phyloP scores from a whole-genome alignment of 2,888 invertebrate genomes.

The Oscheius myriophilus region DNA sequence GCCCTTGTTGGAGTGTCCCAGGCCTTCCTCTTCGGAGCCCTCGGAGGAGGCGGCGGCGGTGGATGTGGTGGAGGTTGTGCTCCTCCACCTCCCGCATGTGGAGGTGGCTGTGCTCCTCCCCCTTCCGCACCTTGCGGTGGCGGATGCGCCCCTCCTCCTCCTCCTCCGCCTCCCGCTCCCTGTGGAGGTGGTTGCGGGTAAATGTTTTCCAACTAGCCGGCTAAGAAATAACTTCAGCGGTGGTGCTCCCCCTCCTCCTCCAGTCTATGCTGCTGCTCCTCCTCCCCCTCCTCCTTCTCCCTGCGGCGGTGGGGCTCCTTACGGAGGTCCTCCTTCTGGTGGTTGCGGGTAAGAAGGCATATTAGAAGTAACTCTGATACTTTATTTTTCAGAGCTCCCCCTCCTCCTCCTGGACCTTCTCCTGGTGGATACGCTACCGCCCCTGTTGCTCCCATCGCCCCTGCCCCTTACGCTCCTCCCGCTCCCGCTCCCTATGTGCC shows the following conservation, averaged over 20 bases:
- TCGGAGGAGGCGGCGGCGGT: slow-evolving; percentile 3
- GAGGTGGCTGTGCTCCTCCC: too few relatives aligned
- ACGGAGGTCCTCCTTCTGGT: not conserved
- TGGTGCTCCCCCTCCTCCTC: not conserved
- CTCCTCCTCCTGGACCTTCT: too few relatives aligned
- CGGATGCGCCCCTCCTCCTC: not conserved
- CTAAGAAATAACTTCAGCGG: too few relatives aligned
- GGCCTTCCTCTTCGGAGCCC: slow-evolving; percentile 14
- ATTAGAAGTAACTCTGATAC: not conserved
- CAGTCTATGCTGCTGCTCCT: not conserved
- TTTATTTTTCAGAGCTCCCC: too few relatives aligned
- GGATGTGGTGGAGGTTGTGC: too few relatives aligned
- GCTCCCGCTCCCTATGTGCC: not conserved
- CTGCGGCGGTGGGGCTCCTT: slow-evolving; percentile 4
- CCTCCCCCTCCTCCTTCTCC: slow-evolving; percentile 17
- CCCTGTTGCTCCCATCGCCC: not conserved
- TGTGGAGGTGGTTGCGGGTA: too few relatives aligned
- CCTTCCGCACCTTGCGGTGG: not conserved
- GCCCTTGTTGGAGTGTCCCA: slow-evolving; percentile 13
- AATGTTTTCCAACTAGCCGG: too few relatives aligned
- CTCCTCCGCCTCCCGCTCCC: not conserved
- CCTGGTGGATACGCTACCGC: too few relatives aligned
- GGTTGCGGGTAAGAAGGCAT: not conserved
- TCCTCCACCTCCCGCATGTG: too few relatives aligned
- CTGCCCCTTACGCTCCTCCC: not conserved